Evolutionary conservation across 2,113 vertebrate species (phyloP).

Genomic region (Microcebus murinus): DNA sequence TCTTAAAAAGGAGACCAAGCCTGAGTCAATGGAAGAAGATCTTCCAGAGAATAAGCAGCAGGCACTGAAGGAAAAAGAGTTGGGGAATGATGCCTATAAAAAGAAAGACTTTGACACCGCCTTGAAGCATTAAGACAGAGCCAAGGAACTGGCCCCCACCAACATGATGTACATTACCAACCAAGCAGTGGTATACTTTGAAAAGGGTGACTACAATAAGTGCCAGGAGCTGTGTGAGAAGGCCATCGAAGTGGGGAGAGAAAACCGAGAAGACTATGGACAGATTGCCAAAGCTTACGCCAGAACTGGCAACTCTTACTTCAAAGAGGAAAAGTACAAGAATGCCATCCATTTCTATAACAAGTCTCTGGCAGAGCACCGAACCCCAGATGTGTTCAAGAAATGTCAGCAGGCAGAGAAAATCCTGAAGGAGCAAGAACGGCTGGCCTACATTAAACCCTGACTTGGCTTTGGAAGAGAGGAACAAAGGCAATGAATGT

Average conservation of each 20-base stretch:
- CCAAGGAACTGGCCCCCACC: slow-evolving; percentile 90
- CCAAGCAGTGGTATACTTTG: slow-evolving; percentile 96
- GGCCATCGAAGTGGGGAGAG: slow-evolving; percentile 94
- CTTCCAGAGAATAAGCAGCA: slow-evolving; percentile 94
- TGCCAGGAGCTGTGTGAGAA: slow-evolving; percentile 93
- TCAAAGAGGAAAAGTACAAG: slow-evolving; percentile 93
- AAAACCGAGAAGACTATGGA: slow-evolving; percentile 96
- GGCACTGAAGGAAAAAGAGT: slow-evolving; percentile 93
- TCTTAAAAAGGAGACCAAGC: slow-evolving; percentile 89
- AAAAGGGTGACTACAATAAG: slow-evolving; percentile 90
- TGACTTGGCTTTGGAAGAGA: slow-evolving; percentile 93
- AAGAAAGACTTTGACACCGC: slow-evolving; percentile 92
- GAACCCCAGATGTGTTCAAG: slow-evolving; percentile 95
- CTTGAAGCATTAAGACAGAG: slow-evolving; percentile 92
- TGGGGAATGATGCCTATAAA: slow-evolving; percentile 94
- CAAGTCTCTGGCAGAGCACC: slow-evolving; percentile 95
- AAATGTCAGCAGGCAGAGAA: slow-evolving; percentile 98
- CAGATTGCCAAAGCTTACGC: slow-evolving; percentile 96
- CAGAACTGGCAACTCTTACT: slow-evolving; percentile 94
- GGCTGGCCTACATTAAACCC: slow-evolving; percentile 93
- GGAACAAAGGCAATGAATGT: slow-evolving; percentile 94
- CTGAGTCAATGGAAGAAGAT: slow-evolving; percentile 93
- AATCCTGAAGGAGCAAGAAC: slow-evolving; percentile 94
- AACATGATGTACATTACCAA: slow-evolving; percentile 95
- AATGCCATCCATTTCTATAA: slow-evolving; percentile 95